Base-by-base conservation (phyloP, 2,888 invertebrate species). In the Cyaniris semiargus region DNA sequence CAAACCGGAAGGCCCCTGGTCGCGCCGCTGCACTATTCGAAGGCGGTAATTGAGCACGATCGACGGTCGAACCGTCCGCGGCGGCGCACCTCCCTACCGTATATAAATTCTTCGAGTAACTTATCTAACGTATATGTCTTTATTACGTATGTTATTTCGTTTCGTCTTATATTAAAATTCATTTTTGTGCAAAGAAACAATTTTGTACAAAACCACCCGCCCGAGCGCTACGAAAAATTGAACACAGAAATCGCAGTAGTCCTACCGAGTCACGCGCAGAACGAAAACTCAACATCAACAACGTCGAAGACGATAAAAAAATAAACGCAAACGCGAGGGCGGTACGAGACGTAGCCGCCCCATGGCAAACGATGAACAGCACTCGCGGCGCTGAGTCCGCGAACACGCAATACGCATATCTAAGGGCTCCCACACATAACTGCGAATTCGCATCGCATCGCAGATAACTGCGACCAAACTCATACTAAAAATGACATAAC, bases 61-160 rank as follows among this genome's bases (percentile, higher is more conserved):
- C 79, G 80, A 76, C 79, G 31, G 56, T 71, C 83, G 79, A 82
- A 83, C 83, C 82, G 82, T 78, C 81, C 84, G 85, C 85, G 77
- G 79, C 79, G 60, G 75, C 78, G 77, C 72, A 78, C 74, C 80
- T 78, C 81, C 81, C 83, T 79, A 80, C 85, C 82, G 83, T 86
- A 84, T 89, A 91, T 93, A 93, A 92, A 92, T 93, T 92, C 92
- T 87, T 88, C 90, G 85, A 88, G 86, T 90, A 89, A 87, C 91
- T 91, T 93, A 93, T 88, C 87, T 93, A 92, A 89, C 91, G 94
- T 94, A 94, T 94, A 94, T 94, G 93, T 94, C 93, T 94, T 94
- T 92, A 91, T 94, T 94, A 94, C 93, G 93, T 94, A 94, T 94
- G 90, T 94, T 91, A 92, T 92, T 93, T 90, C 90, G 88, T 89